These are phyloP conservation scores for Bubo scandiacus DNA, from an alignment of 2,113 vertebrate species.

Conservation along the genomic window DNA sequence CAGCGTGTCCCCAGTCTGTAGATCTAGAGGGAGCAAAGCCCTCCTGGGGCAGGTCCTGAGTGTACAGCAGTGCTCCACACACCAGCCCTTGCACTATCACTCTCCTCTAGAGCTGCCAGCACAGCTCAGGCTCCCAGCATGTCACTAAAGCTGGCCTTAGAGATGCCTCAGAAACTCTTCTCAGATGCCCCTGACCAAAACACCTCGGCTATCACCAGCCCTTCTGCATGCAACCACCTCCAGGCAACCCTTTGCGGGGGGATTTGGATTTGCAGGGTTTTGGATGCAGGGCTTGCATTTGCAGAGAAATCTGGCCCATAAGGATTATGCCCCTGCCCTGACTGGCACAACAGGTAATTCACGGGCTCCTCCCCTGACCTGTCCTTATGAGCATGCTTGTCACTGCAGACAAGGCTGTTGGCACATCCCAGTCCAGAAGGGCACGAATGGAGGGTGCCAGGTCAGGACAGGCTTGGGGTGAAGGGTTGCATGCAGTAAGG, in stretches of 20 bases:
- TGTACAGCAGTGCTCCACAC: accelerated
- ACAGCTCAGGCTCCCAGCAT: neutral
- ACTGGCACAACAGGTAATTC: neutral
- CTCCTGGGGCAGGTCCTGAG: neutral
- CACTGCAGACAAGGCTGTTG: neutral
- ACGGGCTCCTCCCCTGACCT: neutral
- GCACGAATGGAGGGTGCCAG: accelerated
- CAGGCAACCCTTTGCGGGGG: neutral
- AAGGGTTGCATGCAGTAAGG: neutral
- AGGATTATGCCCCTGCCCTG: neutral
- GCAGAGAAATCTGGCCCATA: neutral
- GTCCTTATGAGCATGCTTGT: neutral
- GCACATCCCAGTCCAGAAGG: accelerated
- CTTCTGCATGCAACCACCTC: neutral
- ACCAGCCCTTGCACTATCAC: accelerated
- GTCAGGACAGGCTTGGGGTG: accelerated
- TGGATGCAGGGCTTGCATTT: neutral
- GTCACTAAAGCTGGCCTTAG: neutral
- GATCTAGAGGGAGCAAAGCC: neutral
- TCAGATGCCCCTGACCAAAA: neutral
- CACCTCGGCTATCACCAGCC: neutral
- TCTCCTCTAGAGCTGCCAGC: neutral
- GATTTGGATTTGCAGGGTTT: no score
- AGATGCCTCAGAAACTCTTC: neutral
- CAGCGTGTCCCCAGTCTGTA: accelerated